phyloP scores from a whole-genome alignment of 1,140 invertebrate genomes.

The Tetraneura akinire region DNA sequence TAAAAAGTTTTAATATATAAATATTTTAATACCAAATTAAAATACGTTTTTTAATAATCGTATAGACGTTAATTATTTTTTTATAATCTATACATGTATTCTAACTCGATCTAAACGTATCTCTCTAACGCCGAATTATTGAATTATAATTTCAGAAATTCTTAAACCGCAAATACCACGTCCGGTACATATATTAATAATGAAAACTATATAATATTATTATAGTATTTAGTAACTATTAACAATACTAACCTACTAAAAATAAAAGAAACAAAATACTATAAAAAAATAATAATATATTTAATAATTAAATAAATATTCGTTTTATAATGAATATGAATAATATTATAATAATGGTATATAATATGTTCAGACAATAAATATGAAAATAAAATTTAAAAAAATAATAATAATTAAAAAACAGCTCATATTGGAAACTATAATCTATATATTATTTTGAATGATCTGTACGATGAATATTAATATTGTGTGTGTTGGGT shows the following conservation, averaged over 20 bases:
- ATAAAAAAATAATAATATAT: neutral
- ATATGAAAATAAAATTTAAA: no score
- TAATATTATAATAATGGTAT: neutral
- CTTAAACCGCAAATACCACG: neutral
- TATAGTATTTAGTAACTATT: neutral
- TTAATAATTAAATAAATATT: neutral
- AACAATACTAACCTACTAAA: conserved; percentile 41
- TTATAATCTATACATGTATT: no score
- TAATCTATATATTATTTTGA: no score
- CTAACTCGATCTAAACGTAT: no score
- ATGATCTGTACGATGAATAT: neutral
- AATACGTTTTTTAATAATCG: no score
- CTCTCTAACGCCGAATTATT: no score
- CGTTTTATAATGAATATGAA: neutral
- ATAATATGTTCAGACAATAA: conserved; percentile 16
- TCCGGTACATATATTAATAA: neutral
- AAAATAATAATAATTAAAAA: conserved; percentile 15
- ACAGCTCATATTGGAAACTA: neutral
- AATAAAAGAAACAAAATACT: neutral
- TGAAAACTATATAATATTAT: neutral
- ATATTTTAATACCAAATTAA: no score
- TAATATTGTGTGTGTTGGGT: neutral
- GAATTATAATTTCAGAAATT: no score
- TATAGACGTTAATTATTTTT: no score
- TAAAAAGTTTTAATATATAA: no score